Evolutionary conservation across 2,113 vertebrate genomes (phyloP).

Genomic region (Platysteira castanea): DNA sequence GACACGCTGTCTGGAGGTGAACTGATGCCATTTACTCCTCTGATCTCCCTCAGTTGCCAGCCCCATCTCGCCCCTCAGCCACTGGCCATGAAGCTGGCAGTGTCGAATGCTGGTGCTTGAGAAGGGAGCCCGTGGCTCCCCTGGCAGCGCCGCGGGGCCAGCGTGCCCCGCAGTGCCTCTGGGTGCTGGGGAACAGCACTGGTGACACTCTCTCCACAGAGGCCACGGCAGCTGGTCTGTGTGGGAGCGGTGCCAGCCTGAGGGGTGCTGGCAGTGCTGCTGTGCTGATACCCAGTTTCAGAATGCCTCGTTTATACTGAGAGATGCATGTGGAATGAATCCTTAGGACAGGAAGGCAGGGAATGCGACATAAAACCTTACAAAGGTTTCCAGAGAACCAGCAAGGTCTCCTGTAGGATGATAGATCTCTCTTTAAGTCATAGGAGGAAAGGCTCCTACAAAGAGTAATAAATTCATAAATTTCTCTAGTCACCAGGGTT

Average conservation of each 20-base stretch:
- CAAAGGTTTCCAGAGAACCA: neutral
- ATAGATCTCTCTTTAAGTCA: slow-evolving; percentile 30
- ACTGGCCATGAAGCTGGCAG: fast-evolving
- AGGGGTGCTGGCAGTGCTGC: fast-evolving
- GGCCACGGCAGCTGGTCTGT: fast-evolving
- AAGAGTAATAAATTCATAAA: slow-evolving; percentile 55
- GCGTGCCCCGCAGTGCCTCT: fast-evolving
- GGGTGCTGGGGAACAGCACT: fast-evolving
- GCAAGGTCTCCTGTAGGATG: slow-evolving; percentile 10
- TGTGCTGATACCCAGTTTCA: fast-evolving
- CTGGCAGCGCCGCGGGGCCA: neutral
- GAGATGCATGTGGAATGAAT: neutral
- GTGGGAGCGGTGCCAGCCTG: fast-evolving
- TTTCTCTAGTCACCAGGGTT: slow-evolving; percentile 43
- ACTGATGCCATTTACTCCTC: neutral
- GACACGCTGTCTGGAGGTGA: neutral
- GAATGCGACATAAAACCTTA: neutral
- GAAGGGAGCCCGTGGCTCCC: fast-evolving
- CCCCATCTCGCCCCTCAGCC: fast-evolving
- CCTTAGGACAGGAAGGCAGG: neutral
- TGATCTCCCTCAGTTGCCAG: neutral
- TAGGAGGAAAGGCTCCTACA: slow-evolving; percentile 28
- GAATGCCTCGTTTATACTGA: neutral
- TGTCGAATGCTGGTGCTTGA: fast-evolving
- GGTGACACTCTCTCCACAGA: fast-evolving